Conservation (phyloP, 1,140 invertebrate species). For the Trachymyrmex cornetzi region DNA sequence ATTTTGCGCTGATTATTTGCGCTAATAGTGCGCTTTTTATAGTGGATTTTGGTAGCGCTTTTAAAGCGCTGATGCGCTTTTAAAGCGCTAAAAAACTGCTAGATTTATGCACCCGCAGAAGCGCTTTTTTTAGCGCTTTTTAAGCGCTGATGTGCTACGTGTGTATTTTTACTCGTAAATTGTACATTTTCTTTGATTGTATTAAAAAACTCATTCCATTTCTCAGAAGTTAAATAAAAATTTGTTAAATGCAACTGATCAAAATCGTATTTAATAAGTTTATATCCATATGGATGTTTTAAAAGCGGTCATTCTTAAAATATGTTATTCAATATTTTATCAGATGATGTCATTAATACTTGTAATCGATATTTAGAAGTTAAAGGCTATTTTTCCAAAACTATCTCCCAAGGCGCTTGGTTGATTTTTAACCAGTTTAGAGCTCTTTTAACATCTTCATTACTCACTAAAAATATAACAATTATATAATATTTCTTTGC, state of each 20-base stretch:
- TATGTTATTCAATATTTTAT: slow-evolving; percentile 15
- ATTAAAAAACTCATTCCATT: slow-evolving; percentile 22
- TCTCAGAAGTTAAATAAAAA: background rate
- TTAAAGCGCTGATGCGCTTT: too few relatives aligned
- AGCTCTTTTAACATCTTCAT: slow-evolving; percentile 3
- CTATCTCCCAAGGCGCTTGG: slow-evolving; percentile 5
- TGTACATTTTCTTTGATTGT: background rate
- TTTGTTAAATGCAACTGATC: slow-evolving; percentile 7
- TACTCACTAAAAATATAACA: background rate
- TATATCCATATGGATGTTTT: slow-evolving; percentile 11
- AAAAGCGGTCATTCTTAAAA: slow-evolving; percentile 23
- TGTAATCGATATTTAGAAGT: slow-evolving; percentile 4
- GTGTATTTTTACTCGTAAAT: background rate
- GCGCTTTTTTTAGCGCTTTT: too few relatives aligned
- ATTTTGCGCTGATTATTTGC: too few relatives aligned
- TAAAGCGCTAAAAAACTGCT: too few relatives aligned
- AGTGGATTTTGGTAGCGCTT: too few relatives aligned
- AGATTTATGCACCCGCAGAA: too few relatives aligned
- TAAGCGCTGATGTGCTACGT: too few relatives aligned
- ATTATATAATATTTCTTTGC: background rate
- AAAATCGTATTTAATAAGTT: background rate
- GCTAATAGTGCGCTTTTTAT: too few relatives aligned
- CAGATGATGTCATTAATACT: background rate
- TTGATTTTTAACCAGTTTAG: slow-evolving; percentile 16
- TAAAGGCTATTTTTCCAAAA: background rate